Percentiles rank a stretch among this genome's conserved stretches.
phyloP scores from a whole-genome alignment of 2,113 vertebrate species.

The Astur gentilis region DNA sequence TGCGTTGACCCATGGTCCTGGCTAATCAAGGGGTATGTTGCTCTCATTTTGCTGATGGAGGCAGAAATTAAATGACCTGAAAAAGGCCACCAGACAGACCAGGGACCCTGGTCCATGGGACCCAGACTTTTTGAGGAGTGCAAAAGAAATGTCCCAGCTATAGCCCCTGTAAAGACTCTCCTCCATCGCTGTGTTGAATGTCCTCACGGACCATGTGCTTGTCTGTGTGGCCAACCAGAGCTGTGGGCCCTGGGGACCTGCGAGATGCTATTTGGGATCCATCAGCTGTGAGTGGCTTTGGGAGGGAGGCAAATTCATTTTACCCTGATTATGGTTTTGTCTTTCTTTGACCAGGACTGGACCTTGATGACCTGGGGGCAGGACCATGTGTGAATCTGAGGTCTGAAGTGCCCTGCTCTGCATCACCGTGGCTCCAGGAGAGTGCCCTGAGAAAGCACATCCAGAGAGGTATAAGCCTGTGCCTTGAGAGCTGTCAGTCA shows the following conservation, averaged over 20 bases:
- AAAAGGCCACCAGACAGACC: not conserved
- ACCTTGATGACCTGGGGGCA: not conserved
- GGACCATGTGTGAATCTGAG: not conserved
- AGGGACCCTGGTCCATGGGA: not conserved
- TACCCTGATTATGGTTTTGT: not conserved
- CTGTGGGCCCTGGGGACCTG: not conserved
- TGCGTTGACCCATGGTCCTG: not conserved
- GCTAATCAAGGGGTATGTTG: not conserved
- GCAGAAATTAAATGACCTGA: not conserved
- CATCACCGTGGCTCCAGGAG: not conserved
- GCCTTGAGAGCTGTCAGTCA: not conserved
- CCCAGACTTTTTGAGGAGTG: not conserved
- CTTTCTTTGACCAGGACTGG: not conserved
- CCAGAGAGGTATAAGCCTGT: not conserved
- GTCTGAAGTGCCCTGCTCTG: not conserved
- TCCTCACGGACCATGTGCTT: accelerated
- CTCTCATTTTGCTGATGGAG: not conserved
- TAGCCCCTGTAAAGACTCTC: not conserved
- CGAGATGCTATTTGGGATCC: not conserved
- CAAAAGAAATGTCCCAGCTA: not conserved
- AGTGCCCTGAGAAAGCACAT: accelerated
- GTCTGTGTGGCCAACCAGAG: not conserved
- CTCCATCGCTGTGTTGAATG: not conserved
- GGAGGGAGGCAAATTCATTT: not conserved
- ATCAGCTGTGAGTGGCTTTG: not conserved